Evolutionary conservation across 2,113 vertebrate species (phyloP).

Genomic region (Cavia aperea): DNA sequence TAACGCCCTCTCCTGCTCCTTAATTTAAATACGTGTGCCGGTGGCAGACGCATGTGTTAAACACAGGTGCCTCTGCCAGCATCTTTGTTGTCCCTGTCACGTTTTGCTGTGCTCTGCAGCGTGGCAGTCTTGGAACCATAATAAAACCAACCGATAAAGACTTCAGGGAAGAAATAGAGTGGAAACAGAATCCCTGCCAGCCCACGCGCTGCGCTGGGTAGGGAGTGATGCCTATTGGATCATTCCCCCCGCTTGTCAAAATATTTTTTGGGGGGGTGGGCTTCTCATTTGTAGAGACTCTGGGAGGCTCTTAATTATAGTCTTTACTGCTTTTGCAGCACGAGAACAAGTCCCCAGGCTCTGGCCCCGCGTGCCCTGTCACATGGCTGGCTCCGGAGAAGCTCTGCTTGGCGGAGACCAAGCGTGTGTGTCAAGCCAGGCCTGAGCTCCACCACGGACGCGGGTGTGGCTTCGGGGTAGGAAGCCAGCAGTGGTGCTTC

Average conservation of each 20-base stretch:
- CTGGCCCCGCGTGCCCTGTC: not conserved
- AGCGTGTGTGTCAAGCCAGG: rapidly evolving
- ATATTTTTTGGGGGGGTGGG: slow-evolving; percentile 47
- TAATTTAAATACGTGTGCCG: slow-evolving; percentile 15
- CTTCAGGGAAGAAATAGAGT: not conserved
- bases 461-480: not conserved
- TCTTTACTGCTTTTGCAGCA: not conserved
- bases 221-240: not conserved
- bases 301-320: slow-evolving; percentile 33
- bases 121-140: not conserved
- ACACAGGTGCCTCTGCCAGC: not conserved
- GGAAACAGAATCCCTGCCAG: slow-evolving; percentile 18
- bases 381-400: not conserved
- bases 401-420: not conserved
- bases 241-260: slow-evolving; percentile 46
- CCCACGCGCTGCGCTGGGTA: slow-evolving; percentile 44
- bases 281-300: slow-evolving; percentile 43
- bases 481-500: not conserved
- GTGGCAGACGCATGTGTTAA: not conserved
- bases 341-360: rapidly evolving
- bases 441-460: not conserved
- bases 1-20: not conserved
- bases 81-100: not conserved
- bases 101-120: not conserved
- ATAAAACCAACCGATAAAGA: not conserved